Evolutionary conservation across 2,113 vertebrate genomes (phyloP).

Genomic region (Fregetta grallaria): DNA sequence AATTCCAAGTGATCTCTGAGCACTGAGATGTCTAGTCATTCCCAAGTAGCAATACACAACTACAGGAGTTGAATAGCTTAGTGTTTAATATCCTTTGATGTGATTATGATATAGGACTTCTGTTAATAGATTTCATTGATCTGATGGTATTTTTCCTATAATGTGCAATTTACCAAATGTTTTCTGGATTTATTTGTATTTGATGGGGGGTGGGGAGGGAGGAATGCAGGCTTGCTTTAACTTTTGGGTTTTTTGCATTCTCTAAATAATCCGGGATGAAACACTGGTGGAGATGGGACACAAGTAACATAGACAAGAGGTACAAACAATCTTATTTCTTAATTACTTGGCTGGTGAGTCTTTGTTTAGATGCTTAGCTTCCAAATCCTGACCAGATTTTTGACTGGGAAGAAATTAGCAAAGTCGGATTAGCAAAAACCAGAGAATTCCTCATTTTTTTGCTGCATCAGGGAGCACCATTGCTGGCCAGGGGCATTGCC

Average conservation of each 20-base stretch:
- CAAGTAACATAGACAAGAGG: not conserved
- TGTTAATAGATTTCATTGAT: not conserved
- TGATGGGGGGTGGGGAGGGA: not conserved
- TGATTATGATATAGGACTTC: not conserved
- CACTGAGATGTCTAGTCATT: not conserved
- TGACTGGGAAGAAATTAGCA: not conserved
- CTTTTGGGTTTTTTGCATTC: not conserved
- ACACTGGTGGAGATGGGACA: not conserved
- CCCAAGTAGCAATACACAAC: not conserved
- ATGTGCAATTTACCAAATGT: not conserved
- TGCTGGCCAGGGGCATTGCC: not conserved
- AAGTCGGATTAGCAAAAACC: not conserved
- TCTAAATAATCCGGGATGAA: not conserved
- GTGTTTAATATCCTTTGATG: not conserved
- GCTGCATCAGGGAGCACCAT: not conserved
- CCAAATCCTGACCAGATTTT: not conserved
- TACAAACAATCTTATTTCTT: not conserved
- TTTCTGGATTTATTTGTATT: not conserved
- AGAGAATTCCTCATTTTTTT: not conserved
- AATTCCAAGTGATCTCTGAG: not conserved
- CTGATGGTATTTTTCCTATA: not conserved
- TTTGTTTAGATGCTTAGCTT: not conserved
- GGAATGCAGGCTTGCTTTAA: not conserved
- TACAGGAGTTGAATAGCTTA: not conserved
- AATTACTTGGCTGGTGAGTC: not conserved